Base-by-base conservation (phyloP, 2,888 invertebrate species). In the Acleris sparsana region DNA sequence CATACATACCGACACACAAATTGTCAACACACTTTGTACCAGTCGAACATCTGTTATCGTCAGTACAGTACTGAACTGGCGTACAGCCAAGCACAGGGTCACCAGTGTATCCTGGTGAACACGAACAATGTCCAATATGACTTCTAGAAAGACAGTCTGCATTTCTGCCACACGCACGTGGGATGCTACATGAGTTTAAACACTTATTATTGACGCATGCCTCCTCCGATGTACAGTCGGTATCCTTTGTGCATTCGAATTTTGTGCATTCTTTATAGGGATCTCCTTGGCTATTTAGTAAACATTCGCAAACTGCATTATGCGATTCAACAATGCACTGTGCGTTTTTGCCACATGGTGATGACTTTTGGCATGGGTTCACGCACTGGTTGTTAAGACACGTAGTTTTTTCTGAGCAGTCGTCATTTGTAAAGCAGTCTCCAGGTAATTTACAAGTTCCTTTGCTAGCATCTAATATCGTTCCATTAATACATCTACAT, bases 1-100 rank as follows among this genome's bases (percentile, higher is more conserved):
- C 17, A 46, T 46, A 46, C 94, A 92, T 88, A 95, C 95, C 94
- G 68, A 94, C 94, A 79, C 97, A 97, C 69, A 97, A 94, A 67
- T 97, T 97, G 71, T 96, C 96, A 68, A 95, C 94, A 78, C 98
- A 98, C 77, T 95, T 96, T 13, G 97, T 96, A 61, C 97, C 97
- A 2, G 96, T 94, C 0, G 97, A 95, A 82, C 98, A 98, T 80
- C 97, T 97, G 49, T 92, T 94, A 72, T 97, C 97, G 63, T 93
- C 93, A 56, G 95, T 95, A 78, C 98, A 98, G 77, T 97, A 97
- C 75, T 97, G 96, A 59, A 98, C 93, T 1, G 95, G 94, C 29
- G 96, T 95, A 80, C 98, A 98, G 16, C 97, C 97, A 69, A 97
- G 93, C 68, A 96, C 95, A 13, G 98, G 96, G 86, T 97, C 97